phyloP scores from a whole-genome alignment of 2,888 invertebrate genomes.

The Tuta absoluta region DNA sequence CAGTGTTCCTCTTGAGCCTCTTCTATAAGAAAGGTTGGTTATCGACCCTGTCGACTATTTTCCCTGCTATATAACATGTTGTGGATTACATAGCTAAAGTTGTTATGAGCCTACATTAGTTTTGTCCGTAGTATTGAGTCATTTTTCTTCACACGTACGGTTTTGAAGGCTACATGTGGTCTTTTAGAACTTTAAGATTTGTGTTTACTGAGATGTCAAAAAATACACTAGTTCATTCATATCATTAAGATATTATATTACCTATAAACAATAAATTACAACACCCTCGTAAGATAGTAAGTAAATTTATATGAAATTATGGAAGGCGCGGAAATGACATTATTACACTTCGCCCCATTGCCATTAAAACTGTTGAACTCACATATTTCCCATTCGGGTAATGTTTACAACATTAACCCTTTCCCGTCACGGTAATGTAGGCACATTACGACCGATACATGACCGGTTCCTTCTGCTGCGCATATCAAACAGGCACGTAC shows the following conservation, averaged over 20 bases:
- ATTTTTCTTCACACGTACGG: too few species aligned
- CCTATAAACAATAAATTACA: too few species aligned
- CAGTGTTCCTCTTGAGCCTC: constrained; percentile 1
- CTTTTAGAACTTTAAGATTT: too few species aligned
- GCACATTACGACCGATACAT: constrained; percentile 20
- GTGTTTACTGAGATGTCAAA: too few species aligned
- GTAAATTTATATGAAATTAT: background rate
- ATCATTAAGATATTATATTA: too few species aligned
- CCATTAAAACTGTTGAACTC: constrained; percentile 5
- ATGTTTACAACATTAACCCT: constrained; percentile 9
- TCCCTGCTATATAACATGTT: background rate
- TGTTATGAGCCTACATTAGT: too few species aligned
- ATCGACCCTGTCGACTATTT: background rate
- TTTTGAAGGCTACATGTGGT: too few species aligned
- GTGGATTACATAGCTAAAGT: background rate
- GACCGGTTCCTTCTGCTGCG: constrained; percentile 9
- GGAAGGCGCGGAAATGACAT: background rate
- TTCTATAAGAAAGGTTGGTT: constrained; percentile 3
- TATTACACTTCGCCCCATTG: background rate
- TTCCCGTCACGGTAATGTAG: constrained; percentile 16
- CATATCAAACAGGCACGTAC: background rate
- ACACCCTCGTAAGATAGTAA: background rate
- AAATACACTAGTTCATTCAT: too few species aligned
- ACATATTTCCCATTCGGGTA: background rate
- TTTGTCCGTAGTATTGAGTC: too few species aligned